Evolutionary conservation across 2,797 vertebrate genomes (phyloP).

Genomic region (Hoplostethus atlanticus): DNA sequence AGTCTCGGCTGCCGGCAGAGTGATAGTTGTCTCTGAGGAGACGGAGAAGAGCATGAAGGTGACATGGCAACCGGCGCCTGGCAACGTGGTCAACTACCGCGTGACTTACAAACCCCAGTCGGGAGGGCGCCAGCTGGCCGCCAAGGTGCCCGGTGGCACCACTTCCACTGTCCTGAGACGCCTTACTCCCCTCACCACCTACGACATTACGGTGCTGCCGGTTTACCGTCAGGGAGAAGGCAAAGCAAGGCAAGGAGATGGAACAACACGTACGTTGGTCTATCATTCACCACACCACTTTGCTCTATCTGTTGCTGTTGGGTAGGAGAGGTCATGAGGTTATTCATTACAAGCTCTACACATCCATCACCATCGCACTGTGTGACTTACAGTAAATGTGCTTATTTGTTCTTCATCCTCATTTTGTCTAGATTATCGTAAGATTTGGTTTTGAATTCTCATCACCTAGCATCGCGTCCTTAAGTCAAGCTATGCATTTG

Average conservation of each 20-base stretch:
- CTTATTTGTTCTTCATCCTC: background rate
- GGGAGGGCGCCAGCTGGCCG: constrained; percentile 90
- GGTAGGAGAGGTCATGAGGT: constrained; percentile 4
- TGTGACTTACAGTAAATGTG: background rate
- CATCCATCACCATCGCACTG: background rate
- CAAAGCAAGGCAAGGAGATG: constrained; percentile 92
- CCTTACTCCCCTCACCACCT: constrained; percentile 91
- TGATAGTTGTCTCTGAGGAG: constrained; percentile 91
- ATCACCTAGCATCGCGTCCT: background rate
- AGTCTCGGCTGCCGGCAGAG: constrained; percentile 90
- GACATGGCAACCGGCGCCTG: constrained; percentile 92
- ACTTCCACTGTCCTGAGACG: constrained; percentile 89
- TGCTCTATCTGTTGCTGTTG: background rate
- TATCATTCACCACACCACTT: constrained; percentile 18
- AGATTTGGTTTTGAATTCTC: background rate
- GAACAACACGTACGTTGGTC: constrained; percentile 91
- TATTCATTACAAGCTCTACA: background rate
- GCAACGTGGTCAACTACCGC: constrained; percentile 93
- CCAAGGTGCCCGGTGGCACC: constrained; percentile 88
- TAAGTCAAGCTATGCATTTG: background rate
- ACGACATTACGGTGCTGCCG: constrained; percentile 92
- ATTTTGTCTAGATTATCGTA: background rate
- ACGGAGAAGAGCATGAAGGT: constrained; percentile 94
- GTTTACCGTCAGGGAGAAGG: constrained; percentile 93
- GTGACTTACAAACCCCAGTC: constrained; percentile 90